These are phyloP conservation scores for Alcis repandata DNA, from an alignment of 2,888 invertebrate species.

Conservation along the genomic window DNA sequence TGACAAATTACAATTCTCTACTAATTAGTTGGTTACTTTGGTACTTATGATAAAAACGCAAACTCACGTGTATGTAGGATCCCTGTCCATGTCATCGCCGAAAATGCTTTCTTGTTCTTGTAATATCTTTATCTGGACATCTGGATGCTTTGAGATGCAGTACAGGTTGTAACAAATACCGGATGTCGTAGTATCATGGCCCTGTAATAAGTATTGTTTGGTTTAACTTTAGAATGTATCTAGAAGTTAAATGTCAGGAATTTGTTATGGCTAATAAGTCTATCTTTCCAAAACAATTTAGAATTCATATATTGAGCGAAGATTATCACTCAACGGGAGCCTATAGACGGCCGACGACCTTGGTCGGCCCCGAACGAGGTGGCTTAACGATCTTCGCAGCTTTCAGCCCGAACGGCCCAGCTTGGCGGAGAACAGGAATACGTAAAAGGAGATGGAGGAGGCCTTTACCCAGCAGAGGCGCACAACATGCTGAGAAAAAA, in stretches of 20 bases:
- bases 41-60: not conserved
- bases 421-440: too few species aligned
- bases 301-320: too few species aligned
- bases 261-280: too few species aligned
- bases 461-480: not conserved
- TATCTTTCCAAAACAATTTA: too few species aligned
- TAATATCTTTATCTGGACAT: constrained; percentile 82
- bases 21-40: not conserved
- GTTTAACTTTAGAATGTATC: not conserved
- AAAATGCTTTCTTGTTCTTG: constrained; percentile 80
- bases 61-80: constrained; percentile 71
- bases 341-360: too few species aligned
- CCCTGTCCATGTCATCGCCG: constrained; percentile 66
- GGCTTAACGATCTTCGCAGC: too few species aligned
- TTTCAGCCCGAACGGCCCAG: too few species aligned
- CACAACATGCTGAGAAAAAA: too few species aligned
- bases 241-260: too few species aligned
- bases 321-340: too few species aligned
- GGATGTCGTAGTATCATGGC: constrained; percentile 87
- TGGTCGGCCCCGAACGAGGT: too few species aligned
- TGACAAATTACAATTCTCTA: too few species aligned
- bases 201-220: constrained; percentile 60
- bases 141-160: constrained; percentile 80
- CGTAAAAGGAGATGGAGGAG: not conserved
- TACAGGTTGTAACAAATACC: constrained; percentile 82